phyloP scores from a whole-genome alignment of 2,888 invertebrate genomes.

The Drosophila mettleri region DNA sequence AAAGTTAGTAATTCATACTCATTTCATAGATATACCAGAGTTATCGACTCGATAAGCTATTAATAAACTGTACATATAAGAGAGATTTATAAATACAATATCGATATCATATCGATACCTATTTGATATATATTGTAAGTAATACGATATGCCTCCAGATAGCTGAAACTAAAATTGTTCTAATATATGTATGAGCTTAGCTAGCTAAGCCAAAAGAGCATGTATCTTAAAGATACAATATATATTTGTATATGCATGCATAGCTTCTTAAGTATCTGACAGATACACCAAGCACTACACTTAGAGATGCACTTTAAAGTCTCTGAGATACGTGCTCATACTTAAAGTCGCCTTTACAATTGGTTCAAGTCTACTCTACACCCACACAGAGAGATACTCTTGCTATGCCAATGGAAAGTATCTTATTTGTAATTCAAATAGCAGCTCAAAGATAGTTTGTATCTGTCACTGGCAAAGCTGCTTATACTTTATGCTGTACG shows the following conservation, averaged over 20 bases:
- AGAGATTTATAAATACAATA: background rate
- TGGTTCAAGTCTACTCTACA: background rate
- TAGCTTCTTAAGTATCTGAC: background rate
- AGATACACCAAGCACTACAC: background rate
- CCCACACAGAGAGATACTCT: background rate
- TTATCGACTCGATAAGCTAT: background rate
- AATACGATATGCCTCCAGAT: no score
- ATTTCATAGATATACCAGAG: no score
- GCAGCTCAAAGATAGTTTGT: background rate
- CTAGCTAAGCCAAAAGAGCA: no score
- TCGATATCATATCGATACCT: no score
- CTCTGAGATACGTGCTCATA: background rate
- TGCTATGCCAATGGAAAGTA: background rate
- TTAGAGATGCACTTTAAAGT: background rate
- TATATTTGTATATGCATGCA: background rate
- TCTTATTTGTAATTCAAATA: conserved; percentile 8
- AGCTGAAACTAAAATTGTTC: no score
- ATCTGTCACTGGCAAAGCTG: background rate
- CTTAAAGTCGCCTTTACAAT: background rate
- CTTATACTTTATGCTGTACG: background rate
- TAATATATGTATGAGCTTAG: no score
- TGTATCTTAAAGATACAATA: background rate
- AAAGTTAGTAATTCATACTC: no score
- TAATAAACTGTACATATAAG: background rate
- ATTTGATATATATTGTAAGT: no score